Evolutionary conservation across 2,797 vertebrate species (phyloP).

Genomic region (Loriculus beryllinus): DNA sequence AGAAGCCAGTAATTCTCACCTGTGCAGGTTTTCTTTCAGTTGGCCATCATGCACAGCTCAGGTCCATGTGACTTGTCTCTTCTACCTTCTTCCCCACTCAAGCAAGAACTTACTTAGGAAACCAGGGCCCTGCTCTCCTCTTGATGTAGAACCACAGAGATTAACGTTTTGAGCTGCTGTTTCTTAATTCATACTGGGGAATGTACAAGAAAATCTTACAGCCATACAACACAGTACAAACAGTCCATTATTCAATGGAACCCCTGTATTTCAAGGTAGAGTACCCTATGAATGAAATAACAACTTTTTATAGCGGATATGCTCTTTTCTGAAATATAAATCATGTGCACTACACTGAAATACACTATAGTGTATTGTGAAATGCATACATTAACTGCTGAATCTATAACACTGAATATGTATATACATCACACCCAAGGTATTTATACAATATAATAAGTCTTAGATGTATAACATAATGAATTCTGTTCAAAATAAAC

Average conservation of each 20-base stretch:
- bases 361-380: conserved; percentile 53
- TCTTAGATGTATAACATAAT: conserved; percentile 22
- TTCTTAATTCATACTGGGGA: conserved; percentile 1
- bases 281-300: not conserved
- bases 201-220: conserved; percentile 17
- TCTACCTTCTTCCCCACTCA: not conserved
- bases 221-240: not conserved
- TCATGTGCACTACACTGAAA: conserved; percentile 50
- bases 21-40: not conserved
- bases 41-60: not conserved
- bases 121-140: not conserved
- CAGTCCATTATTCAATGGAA: not conserved
- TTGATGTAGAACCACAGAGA: not conserved
- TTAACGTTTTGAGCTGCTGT: conserved; percentile 1
- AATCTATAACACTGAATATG: conserved; percentile 59
- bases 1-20: not conserved
- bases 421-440: conserved; percentile 58
- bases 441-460: conserved; percentile 50
- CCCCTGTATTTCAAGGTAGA: not conserved
- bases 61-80: not conserved
- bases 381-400: conserved; percentile 62
- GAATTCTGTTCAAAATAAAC: conserved; percentile 54
- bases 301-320: not conserved
- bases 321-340: conserved; percentile 56
- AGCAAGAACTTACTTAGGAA: not conserved